phyloP scores from a whole-genome alignment of 2,888 invertebrate genomes.

The Tanypteryx hageni region DNA sequence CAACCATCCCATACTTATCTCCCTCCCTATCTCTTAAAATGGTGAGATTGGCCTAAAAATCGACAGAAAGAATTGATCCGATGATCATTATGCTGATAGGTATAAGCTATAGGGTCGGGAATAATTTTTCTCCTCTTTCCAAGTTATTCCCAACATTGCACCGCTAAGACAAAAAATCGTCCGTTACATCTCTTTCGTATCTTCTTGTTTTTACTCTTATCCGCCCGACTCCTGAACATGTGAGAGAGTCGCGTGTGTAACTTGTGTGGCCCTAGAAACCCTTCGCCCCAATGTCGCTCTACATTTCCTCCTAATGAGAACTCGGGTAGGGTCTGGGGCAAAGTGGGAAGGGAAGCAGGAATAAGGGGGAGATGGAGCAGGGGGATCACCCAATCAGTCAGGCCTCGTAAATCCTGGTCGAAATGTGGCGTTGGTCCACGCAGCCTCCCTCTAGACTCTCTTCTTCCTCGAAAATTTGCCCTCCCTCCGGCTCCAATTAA shows the following conservation, averaged over 20 bases:
- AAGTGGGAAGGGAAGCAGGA: no score
- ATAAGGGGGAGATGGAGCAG: not conserved
- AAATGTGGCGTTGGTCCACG: constrained; percentile 13
- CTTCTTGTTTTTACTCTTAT: not conserved
- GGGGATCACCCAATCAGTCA: constrained; percentile 31
- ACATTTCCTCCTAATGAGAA: constrained; percentile 14
- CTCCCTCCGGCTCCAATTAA: constrained; percentile 35
- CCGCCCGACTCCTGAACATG: not conserved
- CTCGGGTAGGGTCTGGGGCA: not conserved
- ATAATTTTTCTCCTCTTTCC: no score
- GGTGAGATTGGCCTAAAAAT: no score
- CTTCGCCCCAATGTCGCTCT: not conserved
- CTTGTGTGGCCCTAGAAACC: not conserved
- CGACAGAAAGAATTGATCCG: no score
- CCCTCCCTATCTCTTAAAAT: no score
- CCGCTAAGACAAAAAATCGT: no score
- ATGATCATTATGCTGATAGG: no score
- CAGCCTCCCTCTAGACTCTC: not conserved
- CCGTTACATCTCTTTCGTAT: not conserved
- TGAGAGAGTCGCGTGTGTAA: not conserved
- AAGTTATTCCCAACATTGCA: no score
- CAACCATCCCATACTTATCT: no score
- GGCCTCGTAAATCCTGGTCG: constrained; percentile 32
- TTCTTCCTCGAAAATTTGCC: not conserved
- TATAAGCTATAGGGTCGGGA: no score